Evolutionary conservation across 2,888 invertebrate genomes (phyloP).

Genomic region (Acrocyrtus sp.): DNA sequence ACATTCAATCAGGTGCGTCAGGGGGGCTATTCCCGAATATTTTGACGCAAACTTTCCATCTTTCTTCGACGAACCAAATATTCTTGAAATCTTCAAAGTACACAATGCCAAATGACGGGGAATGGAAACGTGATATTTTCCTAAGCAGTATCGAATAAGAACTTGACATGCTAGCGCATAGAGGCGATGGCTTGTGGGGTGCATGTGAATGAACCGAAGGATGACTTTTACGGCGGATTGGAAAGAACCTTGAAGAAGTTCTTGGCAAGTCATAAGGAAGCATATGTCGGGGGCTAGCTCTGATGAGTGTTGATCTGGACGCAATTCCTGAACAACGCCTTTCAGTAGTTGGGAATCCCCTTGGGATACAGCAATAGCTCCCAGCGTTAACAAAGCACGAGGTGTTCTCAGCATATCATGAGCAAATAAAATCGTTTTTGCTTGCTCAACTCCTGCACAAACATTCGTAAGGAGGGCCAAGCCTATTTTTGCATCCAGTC

Average conservation of each 20-base stretch:
- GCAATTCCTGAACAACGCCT: slow-evolving; percentile 38
- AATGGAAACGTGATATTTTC: slow-evolving; percentile 25
- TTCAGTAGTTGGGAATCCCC: slow-evolving; percentile 35
- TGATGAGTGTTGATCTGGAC: slow-evolving; percentile 11
- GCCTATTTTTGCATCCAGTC: slow-evolving; percentile 48
- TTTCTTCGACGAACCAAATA: slow-evolving; percentile 31
- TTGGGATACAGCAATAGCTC: slow-evolving; percentile 49
- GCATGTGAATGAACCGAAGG: slow-evolving; percentile 29
- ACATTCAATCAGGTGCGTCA: slow-evolving; percentile 54
- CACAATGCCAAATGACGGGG: slow-evolving; percentile 39
- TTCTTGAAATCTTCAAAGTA: slow-evolving; percentile 35
- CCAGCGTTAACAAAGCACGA: slow-evolving; percentile 48
- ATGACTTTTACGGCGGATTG: slow-evolving; percentile 32
- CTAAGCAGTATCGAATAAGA: slow-evolving; percentile 31
- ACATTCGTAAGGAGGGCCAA: slow-evolving; percentile 52
- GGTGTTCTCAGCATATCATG: slow-evolving; percentile 54
- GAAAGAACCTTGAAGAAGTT: slow-evolving; percentile 48
- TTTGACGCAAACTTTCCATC: slow-evolving; percentile 33
- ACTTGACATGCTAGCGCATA: slow-evolving; percentile 50
- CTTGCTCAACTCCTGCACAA: slow-evolving; percentile 39
- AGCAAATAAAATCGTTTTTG: slow-evolving; percentile 54
- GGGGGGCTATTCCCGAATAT: slow-evolving; percentile 44
- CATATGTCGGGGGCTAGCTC: slow-evolving; percentile 48
- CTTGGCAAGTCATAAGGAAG: slow-evolving; percentile 45
- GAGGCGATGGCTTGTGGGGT: slow-evolving; percentile 54